Conservation (phyloP, 1,140 invertebrate species). For the Orius insidiosus region DNA sequence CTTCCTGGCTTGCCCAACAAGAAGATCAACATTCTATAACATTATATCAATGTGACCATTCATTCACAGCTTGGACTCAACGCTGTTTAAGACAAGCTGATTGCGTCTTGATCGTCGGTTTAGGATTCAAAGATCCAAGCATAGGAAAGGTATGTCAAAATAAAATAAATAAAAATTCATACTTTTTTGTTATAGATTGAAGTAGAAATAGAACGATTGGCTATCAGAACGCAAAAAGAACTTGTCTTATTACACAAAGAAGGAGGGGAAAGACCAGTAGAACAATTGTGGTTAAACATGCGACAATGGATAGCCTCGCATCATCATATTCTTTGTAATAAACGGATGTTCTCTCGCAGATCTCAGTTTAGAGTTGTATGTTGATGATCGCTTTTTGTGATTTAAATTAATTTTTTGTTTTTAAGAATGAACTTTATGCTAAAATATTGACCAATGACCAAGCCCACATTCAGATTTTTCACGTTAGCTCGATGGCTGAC, state of each 20-base stretch:
- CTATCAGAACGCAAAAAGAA: conserved; percentile 93
- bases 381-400: no score
- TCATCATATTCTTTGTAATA: conserved; percentile 92
- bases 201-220: conserved; percentile 84
- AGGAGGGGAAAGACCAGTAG: conserved; percentile 65
- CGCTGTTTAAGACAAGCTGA: conserved; percentile 94
- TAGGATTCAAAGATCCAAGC: conserved; percentile 68
- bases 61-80: conserved; percentile 88
- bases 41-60: conserved; percentile 89
- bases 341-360: conserved; percentile 79
- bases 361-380: conserved; percentile 30
- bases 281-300: conserved; percentile 94
- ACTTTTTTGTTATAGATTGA: conserved; percentile 52
- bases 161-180: conserved; percentile 40
- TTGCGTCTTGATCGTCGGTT: conserved; percentile 87
- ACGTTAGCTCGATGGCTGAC: conserved; percentile 90
- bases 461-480: conserved; percentile 94
- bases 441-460: conserved; percentile 72
- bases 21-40: conserved; percentile 92
- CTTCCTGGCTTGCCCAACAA: conserved; percentile 93
- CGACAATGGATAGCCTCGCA: conserved; percentile 92
- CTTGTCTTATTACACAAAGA: conserved; percentile 84
- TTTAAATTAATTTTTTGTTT: conserved; percentile 11
- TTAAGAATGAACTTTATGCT: conserved; percentile 75
- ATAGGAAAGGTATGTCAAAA: conserved; percentile 63